Evolutionary conservation across 2,888 invertebrate genomes (phyloP).

Genomic region (Folsomia manolachei): DNA sequence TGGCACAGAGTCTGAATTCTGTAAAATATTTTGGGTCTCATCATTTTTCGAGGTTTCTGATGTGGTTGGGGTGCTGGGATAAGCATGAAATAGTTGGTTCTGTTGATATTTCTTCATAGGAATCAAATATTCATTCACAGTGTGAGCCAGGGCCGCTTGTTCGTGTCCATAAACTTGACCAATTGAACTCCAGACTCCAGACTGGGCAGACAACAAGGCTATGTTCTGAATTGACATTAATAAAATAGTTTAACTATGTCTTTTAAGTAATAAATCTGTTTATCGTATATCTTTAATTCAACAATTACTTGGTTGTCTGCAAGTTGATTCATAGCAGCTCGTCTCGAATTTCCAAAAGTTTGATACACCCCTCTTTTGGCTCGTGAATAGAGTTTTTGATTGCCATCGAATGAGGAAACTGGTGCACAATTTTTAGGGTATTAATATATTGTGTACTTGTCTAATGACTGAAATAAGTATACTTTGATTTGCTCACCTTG

Average conservation of each 20-base stretch:
- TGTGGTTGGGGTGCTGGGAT: neutral
- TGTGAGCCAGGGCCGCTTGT: neutral
- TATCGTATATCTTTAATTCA: neutral
- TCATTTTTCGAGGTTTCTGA: too few species aligned
- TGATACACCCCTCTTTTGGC: neutral
- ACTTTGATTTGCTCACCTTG: too few species aligned
- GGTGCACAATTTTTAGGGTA: too few species aligned
- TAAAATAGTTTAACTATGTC: too few species aligned
- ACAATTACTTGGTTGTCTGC: neutral
- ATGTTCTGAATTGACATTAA: conserved; percentile 15
- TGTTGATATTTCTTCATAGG: conserved; percentile 1
- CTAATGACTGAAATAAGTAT: too few species aligned
- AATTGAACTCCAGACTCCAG: conserved; percentile 7
- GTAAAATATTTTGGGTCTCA: too few species aligned
- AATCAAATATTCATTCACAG: neutral
- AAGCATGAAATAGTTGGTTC: neutral
- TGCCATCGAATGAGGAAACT: neutral
- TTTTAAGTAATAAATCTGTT: neutral
- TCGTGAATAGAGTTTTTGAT: neutral
- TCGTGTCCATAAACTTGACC: conserved; percentile 14
- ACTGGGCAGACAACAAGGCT: conserved; percentile 14
- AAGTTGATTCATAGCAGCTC: neutral
- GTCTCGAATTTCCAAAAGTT: neutral
- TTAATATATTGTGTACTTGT: too few species aligned
- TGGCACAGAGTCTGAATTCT: neutral